phyloP scores from a whole-genome alignment of 1,140 invertebrate genomes.

The Drosophila oshimai region DNA sequence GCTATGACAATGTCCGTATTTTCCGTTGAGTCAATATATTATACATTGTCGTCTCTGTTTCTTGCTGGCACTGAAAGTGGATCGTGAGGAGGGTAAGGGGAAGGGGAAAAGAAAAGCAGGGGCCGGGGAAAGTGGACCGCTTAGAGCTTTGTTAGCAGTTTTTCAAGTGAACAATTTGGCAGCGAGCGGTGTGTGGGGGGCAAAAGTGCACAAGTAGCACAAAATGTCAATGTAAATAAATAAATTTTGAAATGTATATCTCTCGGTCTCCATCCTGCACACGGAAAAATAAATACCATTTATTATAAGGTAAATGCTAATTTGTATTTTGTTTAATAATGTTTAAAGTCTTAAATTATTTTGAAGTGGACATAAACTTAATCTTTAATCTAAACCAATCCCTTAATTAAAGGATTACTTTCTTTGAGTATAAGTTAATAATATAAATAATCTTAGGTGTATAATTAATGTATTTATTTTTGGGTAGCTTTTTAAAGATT shows the following conservation, averaged over 20 bases:
- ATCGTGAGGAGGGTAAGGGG: neutral
- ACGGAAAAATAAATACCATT: neutral
- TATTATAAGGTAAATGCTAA: too few species aligned
- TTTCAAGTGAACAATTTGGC: conserved; percentile 52
- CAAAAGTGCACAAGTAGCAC: conserved; percentile 72
- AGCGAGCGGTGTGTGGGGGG: neutral
- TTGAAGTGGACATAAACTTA: too few species aligned
- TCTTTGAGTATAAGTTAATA: neutral
- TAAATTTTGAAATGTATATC: conserved; percentile 77
- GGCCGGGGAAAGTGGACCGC: conserved; percentile 50
- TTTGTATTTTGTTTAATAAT: too few species aligned
- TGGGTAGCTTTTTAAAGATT: neutral
- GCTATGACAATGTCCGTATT: conserved; percentile 77
- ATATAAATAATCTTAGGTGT: neutral
- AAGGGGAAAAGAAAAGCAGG: neutral
- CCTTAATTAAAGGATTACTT: too few species aligned
- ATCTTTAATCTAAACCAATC: too few species aligned
- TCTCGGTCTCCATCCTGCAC: conserved; percentile 22
- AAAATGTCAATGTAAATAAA: conserved; percentile 80
- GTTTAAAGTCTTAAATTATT: too few species aligned
- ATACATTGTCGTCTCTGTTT: conserved; percentile 67
- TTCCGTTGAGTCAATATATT: conserved; percentile 78
- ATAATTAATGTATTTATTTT: too few species aligned
- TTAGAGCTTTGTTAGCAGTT: conserved; percentile 78
- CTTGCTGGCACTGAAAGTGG: conserved; percentile 18